phyloP scores from a whole-genome alignment of 2,113 vertebrate genomes.

The human (Homo sapiens) region GRCh38 chr3:7979001-7979500 shows the following conservation, averaged over 20 bases:
- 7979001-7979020: background rate
- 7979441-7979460: background rate
- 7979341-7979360: background rate
- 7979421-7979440: background rate
- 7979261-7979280: background rate
- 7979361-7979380: background rate
- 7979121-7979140: background rate
- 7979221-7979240: background rate
- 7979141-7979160: background rate
- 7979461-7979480: background rate
- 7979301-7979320: background rate
- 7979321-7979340: background rate
- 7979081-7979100: rapidly evolving
- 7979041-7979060: background rate
- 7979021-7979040: background rate
- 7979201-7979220: background rate
- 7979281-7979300: background rate
- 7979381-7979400: background rate
- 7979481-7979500: background rate
- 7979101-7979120: background rate
- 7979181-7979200: background rate
- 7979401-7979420: background rate
- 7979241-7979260: background rate
- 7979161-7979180: background rate
- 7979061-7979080: background rate